Percentiles rank a stretch among this genome's conserved stretches.
phyloP scores from a whole-genome alignment of 2,113 vertebrate genomes.

The Telmatochromis brichardi region DNA sequence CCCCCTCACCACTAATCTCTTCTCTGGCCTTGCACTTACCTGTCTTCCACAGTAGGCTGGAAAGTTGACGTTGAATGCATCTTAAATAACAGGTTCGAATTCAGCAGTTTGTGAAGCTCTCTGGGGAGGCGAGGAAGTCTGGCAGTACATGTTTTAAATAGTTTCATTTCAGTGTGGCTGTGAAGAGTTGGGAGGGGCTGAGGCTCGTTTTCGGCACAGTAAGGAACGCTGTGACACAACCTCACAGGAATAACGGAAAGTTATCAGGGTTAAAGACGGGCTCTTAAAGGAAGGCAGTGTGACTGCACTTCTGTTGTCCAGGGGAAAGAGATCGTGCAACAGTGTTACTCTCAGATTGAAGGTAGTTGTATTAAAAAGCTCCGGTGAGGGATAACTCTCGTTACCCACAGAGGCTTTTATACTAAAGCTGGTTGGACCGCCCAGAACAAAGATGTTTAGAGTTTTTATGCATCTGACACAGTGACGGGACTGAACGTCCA shows the following conservation, averaged over 20 bases:
- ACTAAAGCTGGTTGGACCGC: not conserved
- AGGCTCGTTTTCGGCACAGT: not conserved
- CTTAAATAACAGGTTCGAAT: not conserved
- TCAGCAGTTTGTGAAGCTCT: not conserved
- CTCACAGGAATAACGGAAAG: not conserved
- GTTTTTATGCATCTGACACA: not conserved
- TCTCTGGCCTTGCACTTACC: not conserved
- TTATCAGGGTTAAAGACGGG: not conserved
- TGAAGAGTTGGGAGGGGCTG: not conserved
- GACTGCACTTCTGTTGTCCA: not conserved
- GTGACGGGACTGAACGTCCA: not conserved
- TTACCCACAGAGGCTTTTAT: not conserved
- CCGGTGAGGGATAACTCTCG: not conserved
- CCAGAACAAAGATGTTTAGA: not conserved
- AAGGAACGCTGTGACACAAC: not conserved
- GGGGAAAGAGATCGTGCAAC: not conserved
- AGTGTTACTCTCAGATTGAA: not conserved
- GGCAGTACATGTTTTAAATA: not conserved
- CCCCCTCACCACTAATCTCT: not conserved
- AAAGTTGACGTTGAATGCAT: not conserved
- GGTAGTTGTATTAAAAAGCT: not conserved
- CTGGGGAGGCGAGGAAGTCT: not conserved
- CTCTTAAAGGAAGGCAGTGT: not conserved
- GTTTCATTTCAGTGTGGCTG: not conserved
- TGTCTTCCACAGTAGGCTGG: not conserved